These are phyloP conservation scores for Noctua janthe DNA, from an alignment of 2,888 invertebrate species.

Conservation along the genomic window DNA sequence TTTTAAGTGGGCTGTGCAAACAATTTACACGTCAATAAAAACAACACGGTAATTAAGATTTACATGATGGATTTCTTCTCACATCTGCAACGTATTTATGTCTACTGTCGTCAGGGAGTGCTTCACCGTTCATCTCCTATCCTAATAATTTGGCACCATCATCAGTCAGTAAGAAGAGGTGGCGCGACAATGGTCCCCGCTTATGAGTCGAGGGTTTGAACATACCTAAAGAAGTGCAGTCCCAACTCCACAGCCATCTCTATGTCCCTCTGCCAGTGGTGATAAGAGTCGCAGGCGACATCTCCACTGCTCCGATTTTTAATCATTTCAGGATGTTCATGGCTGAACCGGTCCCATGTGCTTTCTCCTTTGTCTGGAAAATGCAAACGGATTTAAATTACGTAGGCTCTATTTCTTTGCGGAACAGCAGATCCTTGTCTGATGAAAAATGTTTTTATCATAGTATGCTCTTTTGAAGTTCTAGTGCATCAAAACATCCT, in stretches of 20 bases:
- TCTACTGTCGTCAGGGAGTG: neutral
- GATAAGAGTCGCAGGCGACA: conserved; percentile 92
- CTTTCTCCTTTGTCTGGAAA: conserved; percentile 62
- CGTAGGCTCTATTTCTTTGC: neutral
- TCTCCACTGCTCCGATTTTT: conserved; percentile 69
- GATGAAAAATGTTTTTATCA: neutral
- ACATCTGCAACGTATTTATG: no score
- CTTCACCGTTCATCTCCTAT: neutral
- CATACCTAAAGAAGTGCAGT: conserved; percentile 84
- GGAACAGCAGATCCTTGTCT: neutral
- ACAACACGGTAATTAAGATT: no score
- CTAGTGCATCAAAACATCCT: neutral
- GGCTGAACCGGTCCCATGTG: conserved; percentile 62
- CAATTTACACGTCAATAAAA: no score
- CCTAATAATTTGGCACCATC: neutral
- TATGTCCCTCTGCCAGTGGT: conserved; percentile 91
- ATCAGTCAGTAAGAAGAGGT: neutral
- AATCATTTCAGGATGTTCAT: conserved; percentile 38
- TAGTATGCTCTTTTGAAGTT: neutral
- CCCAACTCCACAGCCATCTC: conserved; percentile 88
- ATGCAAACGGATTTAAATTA: neutral
- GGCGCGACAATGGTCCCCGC: neutral
- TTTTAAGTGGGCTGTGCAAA: no score
- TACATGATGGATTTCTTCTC: no score
- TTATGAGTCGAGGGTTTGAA: neutral